Evolutionary conservation across 2,888 invertebrate genomes (phyloP).

Genomic region (Nomada flava): DNA sequence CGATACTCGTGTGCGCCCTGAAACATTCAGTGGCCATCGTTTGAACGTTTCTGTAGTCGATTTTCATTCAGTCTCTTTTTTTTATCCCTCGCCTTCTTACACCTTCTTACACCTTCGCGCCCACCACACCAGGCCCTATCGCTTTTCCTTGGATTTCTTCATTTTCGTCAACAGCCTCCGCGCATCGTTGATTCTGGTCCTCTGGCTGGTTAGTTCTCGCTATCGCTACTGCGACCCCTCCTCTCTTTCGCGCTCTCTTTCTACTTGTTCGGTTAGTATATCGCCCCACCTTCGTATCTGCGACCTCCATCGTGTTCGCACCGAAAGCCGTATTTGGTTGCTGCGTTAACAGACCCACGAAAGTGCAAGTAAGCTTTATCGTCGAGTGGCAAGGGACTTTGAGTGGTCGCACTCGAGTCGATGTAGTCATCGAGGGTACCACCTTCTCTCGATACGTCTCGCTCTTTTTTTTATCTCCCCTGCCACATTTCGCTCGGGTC

Average conservation of each 20-base stretch:
- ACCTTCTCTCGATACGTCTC: neutral
- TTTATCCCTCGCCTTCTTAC: neutral
- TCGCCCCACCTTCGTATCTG: conserved; percentile 42
- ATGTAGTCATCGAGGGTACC: neutral
- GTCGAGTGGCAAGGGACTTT: neutral
- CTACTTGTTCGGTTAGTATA: conserved; percentile 31
- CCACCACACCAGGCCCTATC: neutral
- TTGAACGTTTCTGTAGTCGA: neutral
- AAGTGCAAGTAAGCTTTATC: conserved; percentile 57
- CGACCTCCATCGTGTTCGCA: conserved; percentile 43
- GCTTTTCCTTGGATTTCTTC: neutral
- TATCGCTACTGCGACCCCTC: neutral
- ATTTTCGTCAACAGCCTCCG: neutral
- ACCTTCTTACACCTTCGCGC: no score
- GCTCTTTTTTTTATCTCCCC: neutral
- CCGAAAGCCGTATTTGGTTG: conserved; percentile 59
- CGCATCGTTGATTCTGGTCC: neutral
- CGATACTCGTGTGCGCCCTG: neutral
- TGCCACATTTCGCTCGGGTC: neutral
- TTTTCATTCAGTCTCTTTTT: neutral
- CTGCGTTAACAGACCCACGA: conserved; percentile 51
- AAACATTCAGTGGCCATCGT: neutral
- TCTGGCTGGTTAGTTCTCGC: neutral
- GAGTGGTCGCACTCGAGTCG: neutral
- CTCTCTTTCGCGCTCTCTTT: conserved; percentile 21